Evolutionary conservation across 2,888 invertebrate genomes (phyloP).

Genomic region (Campoletis raptor): DNA sequence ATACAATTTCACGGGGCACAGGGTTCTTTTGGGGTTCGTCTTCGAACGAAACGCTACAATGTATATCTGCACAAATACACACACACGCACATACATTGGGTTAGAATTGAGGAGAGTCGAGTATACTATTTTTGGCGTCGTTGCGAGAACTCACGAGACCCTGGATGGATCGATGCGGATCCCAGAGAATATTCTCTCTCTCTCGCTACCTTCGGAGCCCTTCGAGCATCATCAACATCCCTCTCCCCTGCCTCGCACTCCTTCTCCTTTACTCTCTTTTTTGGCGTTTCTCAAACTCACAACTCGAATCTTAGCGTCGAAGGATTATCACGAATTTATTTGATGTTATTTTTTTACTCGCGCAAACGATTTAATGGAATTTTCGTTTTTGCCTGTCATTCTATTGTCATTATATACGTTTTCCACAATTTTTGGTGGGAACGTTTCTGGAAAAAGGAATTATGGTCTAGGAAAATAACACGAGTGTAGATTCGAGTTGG

Average conservation of each 20-base stretch:
- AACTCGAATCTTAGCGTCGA: slow-evolving; percentile 2
- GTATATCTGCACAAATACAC: not conserved
- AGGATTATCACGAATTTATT: not conserved
- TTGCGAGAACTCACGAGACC: slow-evolving; percentile 43
- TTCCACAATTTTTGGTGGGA: not conserved
- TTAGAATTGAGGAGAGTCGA: slow-evolving; percentile 17
- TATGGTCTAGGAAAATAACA: not conserved
- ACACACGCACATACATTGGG: not conserved
- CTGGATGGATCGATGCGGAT: slow-evolving; percentile 66
- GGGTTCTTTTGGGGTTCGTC: slow-evolving; percentile 15
- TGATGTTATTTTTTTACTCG: not conserved
- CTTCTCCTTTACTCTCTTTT: slow-evolving; percentile 21
- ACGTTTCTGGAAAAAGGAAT: not conserved
- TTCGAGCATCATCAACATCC: slow-evolving; percentile 33
- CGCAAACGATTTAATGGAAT: not conserved
- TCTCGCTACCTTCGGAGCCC: slow-evolving; percentile 52
- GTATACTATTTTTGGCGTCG: slow-evolving; percentile 63
- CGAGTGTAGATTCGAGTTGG: not conserved
- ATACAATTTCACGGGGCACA: slow-evolving; percentile 45
- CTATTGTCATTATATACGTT: not conserved
- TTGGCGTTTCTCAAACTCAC: slow-evolving; percentile 2
- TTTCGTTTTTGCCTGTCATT: not conserved
- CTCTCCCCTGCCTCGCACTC: not conserved
- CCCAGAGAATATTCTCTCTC: slow-evolving; percentile 37
- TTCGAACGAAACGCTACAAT: slow-evolving; percentile 23